A percentile compares a stretch with the other conserved stretches of the same genome.
Conservation (phyloP, 1,140 invertebrate species). For the roundworm (Caenorhabditis elegans) region DNA sequence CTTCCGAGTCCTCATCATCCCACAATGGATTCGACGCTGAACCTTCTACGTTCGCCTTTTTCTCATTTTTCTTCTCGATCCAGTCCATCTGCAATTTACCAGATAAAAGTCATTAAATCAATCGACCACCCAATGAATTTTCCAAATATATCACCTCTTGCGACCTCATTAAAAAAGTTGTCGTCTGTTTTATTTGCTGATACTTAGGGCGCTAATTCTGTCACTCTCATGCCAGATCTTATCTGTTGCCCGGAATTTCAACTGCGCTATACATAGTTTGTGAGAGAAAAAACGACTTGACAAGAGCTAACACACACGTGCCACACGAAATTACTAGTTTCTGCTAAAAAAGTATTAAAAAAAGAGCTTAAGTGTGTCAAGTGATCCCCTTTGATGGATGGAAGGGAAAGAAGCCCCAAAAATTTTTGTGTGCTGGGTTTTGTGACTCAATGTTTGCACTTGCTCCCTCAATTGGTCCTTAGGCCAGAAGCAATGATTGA, state of each 20-base stretch:
- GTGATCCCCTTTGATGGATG: conserved; percentile 20
- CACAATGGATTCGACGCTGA: not conserved
- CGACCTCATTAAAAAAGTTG: conserved; percentile 11
- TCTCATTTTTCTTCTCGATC: conserved; percentile 18
- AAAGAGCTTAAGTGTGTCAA: conserved; percentile 30
- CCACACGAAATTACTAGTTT: conserved; percentile 15
- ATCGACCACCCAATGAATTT: conserved; percentile 12
- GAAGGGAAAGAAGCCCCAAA: not conserved
- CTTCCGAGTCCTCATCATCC: conserved; percentile 10
- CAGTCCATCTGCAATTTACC: conserved; percentile 29
- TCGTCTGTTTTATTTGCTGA: no score
- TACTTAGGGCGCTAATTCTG: not conserved
- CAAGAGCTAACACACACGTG: not conserved
- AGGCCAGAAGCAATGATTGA: conserved; percentile 14
- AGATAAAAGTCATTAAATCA: conserved; percentile 26
- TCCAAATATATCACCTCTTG: not conserved
- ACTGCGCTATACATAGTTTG: not conserved
- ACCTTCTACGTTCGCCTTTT: not conserved
- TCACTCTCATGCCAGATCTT: not conserved
- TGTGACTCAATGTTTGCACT: conserved; percentile 28
- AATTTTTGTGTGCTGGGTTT: not conserved
- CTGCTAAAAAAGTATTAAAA: not conserved
- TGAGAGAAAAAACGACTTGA: not conserved
- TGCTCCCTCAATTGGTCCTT: conserved; percentile 1
- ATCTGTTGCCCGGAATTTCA: not conserved